Evolutionary conservation across 2,888 invertebrate species (phyloP), one percentile per base, ranked within the genome.

Genomic region (Cyclophora punctaria): DNA sequence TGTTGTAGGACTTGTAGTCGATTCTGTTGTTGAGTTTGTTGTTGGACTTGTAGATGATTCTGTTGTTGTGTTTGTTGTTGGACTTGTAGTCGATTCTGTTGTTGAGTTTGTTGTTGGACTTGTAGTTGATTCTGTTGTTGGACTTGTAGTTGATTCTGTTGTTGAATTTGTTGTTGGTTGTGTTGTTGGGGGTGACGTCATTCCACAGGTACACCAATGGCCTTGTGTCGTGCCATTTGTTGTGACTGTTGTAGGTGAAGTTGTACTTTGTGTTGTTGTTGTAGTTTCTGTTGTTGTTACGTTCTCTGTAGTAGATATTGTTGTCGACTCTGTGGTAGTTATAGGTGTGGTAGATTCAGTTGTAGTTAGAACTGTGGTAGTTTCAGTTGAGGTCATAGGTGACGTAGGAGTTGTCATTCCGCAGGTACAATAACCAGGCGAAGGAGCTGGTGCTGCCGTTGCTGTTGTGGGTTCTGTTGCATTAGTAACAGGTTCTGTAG

Each of bases 21-120:
- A 55, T 48, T 43, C 41, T 41, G 7, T 43, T 5, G 34, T 49
- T 44, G 7, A 45, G 34, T 34, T 46, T 47, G 45, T 41, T 7
- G 45, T 46, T 7, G 53, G 35, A 20, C 47, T 54, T 5, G 49
- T 49, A 4, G 49, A 35, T 5, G 46, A 5, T 44, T 7, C 42
- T 40, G 52, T 44, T 3, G 49, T 47, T 7, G 51, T n/a, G n/a
- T n/a, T n/a, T n/a, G 57, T 49, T 42, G 58, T 40, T 33, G 54
- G 41, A 4, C 49, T 41, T 34, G 47, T 50, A 35, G 49, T 55
- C 1, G 20, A 20, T 20, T 20, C 20, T 20, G 20, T 20, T 20
- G 20, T 20, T 20, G 20, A 20, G 20, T 20, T 20, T 20, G 20
- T 20, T 20, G 20, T 20, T 20, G 20, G 20, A 20, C 20, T 41